A percentile compares a stretch with the other conserved stretches of the same genome.
These are phyloP conservation scores for Zaprionus gabonicus DNA, from an alignment of 1,140 invertebrate species.

Conservation along the genomic window DNA sequence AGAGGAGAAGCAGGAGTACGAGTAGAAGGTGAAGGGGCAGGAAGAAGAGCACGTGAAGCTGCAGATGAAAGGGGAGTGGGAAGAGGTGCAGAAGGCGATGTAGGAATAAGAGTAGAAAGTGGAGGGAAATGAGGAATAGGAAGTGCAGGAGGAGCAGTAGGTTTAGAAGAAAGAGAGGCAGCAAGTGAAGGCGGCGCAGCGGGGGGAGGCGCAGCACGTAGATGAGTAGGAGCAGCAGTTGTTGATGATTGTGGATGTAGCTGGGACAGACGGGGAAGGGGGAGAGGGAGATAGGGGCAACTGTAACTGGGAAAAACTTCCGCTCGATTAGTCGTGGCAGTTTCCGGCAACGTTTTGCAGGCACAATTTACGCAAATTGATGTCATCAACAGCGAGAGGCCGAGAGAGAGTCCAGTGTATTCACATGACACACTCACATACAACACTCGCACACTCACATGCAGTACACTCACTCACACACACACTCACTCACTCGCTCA, in stretches of 20 bases:
- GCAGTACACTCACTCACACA: constrained; percentile 10
- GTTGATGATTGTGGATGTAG: no score
- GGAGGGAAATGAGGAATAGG: rapidly evolving
- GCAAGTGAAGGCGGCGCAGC: no score
- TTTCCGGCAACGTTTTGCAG: constrained; percentile 82
- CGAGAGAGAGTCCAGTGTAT: background rate
- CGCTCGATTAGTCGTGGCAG: constrained; percentile 80
- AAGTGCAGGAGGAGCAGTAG: no score
- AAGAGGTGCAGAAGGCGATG: background rate
- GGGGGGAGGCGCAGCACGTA: no score
- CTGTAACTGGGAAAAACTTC: constrained; percentile 77
- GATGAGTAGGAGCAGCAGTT: background rate
- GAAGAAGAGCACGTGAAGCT: no score
- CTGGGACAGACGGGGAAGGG: rapidly evolving
- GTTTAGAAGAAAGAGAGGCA: no score
- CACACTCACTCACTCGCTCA: background rate
- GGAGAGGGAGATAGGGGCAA: background rate
- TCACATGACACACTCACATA: background rate
- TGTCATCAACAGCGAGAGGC: constrained; percentile 67
- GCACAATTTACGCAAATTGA: constrained; percentile 83
- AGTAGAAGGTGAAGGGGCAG: no score
- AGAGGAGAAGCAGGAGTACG: no score
- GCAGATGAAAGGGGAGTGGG: no score
- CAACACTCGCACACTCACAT: constrained; percentile 23
- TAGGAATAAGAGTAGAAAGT: no score